A percentile compares a stretch with the other conserved stretches of the same genome.
Conservation (phyloP, 2,113 vertebrate species). For the Labrus mixtus region DNA sequence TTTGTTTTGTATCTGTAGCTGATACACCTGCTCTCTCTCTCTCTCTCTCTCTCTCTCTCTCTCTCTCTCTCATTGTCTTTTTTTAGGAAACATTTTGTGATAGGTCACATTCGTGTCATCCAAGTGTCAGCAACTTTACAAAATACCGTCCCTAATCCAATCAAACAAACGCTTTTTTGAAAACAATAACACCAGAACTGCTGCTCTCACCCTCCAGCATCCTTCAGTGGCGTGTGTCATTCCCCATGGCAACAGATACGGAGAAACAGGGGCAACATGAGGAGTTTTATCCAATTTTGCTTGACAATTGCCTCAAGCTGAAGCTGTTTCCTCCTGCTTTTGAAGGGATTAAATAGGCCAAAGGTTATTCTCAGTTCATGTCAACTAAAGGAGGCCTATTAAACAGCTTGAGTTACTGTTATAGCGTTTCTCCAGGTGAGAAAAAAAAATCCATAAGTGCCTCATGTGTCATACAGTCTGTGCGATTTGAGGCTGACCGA, state of each 20-base stretch:
- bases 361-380: constrained; percentile 13
- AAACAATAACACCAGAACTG: constrained; percentile 10
- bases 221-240: background rate
- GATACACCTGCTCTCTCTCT: background rate
- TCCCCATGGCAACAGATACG: constrained; percentile 42
- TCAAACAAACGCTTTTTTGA: constrained; percentile 5
- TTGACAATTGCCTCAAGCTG: background rate
- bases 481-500: background rate
- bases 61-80: background rate
- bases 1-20: background rate
- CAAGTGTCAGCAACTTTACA: constrained; percentile 18
- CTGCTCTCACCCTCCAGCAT: constrained; percentile 14
- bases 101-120: constrained; percentile 6
- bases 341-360: background rate
- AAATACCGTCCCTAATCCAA: constrained; percentile 14
- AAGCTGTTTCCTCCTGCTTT: constrained; percentile 12
- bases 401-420: constrained; percentile 31
- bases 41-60: background rate
- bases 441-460: background rate
- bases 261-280: constrained; percentile 13
- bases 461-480: background rate
- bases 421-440: background rate
- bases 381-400: constrained; percentile 14
- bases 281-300: constrained; percentile 18
- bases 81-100: background rate